Base-by-base conservation (phyloP, 2,888 invertebrate genomes). In the Lissonota sp. region DNA sequence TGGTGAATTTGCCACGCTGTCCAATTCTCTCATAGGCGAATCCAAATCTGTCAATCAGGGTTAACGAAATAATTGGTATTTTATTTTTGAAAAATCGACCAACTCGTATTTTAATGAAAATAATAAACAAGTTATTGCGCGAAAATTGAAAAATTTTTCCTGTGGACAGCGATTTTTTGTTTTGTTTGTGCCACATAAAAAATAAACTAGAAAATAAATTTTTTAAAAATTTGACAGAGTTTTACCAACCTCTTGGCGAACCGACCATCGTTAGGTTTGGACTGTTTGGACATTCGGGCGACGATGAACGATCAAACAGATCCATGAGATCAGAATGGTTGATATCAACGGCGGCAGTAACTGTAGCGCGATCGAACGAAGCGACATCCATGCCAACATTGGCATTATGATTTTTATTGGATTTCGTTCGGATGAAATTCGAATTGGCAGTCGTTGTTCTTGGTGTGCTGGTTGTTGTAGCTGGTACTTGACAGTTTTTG, bases 231-330 rank as follows among this genome's bases (percentile, higher is more conserved):
- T 60, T 58, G 39, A 67, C 1, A 16, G 16, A 71, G 7, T 39
- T 46, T 63, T 42, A 57, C 63, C 75, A 83, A 92, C 91, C 91
- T 89, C 90, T 88, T 42, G 91, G 91, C 5, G 92, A 92, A 58
- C 91, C 92, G 75, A 90, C 90, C 88, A 92, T 90, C 6, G 91
- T 91, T 14, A 89, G 84, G 71, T 90, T 90, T 0, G 92, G 91
- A 84, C 92, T 92, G 79, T 88, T 92, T 5, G 91, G 91, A 74
- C 91, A 90, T 67, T 91, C 90, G 5, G 90, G 88, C 6, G 89
- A 88, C 7, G 89, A 86, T 37, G 87, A 86, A 72, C 87, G 87
- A 53, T 90, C 90, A 71, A 87, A 91, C 69, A 85, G 87, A 72
- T 92, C 90, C 86, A 91, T 87, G 55, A 87, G 72, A 79, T 90